Evolutionary conservation across 2,113 vertebrate species (phyloP), one percentile per base, ranked within the genome.

Genomic region (Macrotus californicus): DNA sequence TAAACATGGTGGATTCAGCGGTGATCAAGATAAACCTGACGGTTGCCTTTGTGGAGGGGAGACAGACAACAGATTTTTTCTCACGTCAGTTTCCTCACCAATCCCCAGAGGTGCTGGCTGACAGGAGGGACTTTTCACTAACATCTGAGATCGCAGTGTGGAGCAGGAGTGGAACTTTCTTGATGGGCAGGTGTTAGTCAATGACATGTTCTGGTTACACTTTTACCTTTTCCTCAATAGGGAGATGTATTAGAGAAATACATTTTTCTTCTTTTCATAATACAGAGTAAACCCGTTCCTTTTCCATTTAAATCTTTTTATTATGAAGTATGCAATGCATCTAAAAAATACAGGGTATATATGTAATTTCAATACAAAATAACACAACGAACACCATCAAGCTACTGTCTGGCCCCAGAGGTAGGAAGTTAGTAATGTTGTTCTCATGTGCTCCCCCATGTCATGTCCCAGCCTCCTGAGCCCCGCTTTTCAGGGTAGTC

Each of bases 241-340:
- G 39, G 36, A 83, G 21, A 46, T 16, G 16, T 36, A 56, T 48
- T 50, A 87, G 36, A 46, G 64, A 87, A 83, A 84, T 41, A 50
- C 18, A 4, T 22, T 81, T 85, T 52, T 80, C 2, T 94, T 97
- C 82, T 13, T 89, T 91, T 94, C 41, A 54, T 67, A 81, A 64
- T 88, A 61, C 22, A 64, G 31, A 73, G 13, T 48, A 77, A 85
- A 21, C 52, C 84, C 41, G 79, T 79, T 75, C 24, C 73, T 89
- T 91, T 85, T 66, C 12, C 7, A 66, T 34, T 67, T 89, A 61
- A 26, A 61, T 46, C 22, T 93, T 54, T 39, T 73, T 92, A n/a
- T 75, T 80, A 41, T 91, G n/a, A 82, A 69, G 19, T 84, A 15
- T 84, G 26, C 24, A 24, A 34, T 86, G 22, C 54, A 52, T 73